Evolutionary conservation across 2,888 invertebrate genomes (phyloP), one percentile per base, ranked within the genome.

Genomic region (Lithophane socia): DNA sequence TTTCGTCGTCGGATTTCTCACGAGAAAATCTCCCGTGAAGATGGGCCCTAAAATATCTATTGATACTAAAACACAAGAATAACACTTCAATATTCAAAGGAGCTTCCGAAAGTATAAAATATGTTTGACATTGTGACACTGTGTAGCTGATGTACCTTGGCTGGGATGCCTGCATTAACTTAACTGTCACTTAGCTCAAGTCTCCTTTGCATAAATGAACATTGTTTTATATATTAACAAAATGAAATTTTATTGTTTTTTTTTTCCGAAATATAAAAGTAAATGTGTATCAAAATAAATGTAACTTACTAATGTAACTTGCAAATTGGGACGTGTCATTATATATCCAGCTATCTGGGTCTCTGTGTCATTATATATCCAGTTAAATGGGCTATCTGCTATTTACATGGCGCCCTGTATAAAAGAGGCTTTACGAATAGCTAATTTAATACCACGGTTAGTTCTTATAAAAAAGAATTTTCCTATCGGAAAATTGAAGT

Each of bases 41-140:
- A 73, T 80, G 42, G 73, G 5, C 61, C 29, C 61, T 79, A 80
- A 73, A 79, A 67, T 29, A 61, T 80, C 66, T 80, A 79, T 73
- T 29, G 79, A 49, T 63, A 80, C 54, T 79, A 79, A 79, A 79
- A 63, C 42, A 24, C 42, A 29, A 49, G 73, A 56, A 42, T 73
- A 49, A 56, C 73, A 61, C n/a, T 37, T 54, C 66, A 73, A 73
- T 80, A 79, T 79, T 66, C 80, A 73, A 66, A 73, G 42, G 29
- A 80, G 73, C 42, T 66, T 80, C 61, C 5, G 18, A 56, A 80
- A 73, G 47, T 61, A 79, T 63, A 56, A 56, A 42, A 64, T 60
- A 66, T 49, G 42, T 49, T 61, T 49, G n/a, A 79, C 80, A 29
- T 56, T 79, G 80, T 73, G 56, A 73, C 37, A 42, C 24, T 63